These are phyloP conservation scores for Maniola jurtina DNA, from an alignment of 1,140 invertebrate species.

Conservation along the genomic window DNA sequence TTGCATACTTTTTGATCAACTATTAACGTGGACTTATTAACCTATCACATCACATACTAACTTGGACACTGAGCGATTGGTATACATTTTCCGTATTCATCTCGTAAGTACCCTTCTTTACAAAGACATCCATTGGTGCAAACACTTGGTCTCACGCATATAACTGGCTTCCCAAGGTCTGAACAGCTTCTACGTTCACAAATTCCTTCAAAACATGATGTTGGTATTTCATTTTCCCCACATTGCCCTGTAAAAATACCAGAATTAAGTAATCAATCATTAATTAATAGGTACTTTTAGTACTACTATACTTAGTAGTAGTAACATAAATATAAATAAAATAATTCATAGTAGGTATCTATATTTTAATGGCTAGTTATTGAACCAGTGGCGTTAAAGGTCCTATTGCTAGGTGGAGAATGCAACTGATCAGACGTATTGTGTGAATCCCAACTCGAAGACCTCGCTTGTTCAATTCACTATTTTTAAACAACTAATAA, in stretches of 20 bases:
- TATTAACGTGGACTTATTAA: neutral
- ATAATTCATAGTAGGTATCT: too few relatives aligned
- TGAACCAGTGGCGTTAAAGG: too few relatives aligned
- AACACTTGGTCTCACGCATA: constrained; percentile 13
- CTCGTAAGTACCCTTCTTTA: constrained; percentile 23
- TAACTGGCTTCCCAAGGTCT: constrained; percentile 17
- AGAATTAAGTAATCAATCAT: neutral
- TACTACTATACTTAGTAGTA: too few relatives aligned
- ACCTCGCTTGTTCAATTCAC: too few relatives aligned
- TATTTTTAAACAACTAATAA: too few relatives aligned
- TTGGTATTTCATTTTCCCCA: constrained; percentile 23
- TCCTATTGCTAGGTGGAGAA: too few relatives aligned
- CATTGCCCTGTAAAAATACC: constrained; percentile 15
- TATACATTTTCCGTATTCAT: constrained; percentile 26
- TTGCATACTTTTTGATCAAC: neutral
- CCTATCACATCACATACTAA: constrained; percentile 20
- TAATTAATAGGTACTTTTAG: neutral
- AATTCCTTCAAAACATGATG: constrained; percentile 13
- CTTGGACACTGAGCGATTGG: constrained; percentile 22
- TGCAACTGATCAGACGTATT: too few relatives aligned
- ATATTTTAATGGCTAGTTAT: too few relatives aligned
- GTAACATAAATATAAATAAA: too few relatives aligned
- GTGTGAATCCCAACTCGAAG: too few relatives aligned
- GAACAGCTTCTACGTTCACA: constrained; percentile 24
- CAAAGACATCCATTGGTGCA: constrained; percentile 30